A percentile compares a stretch with the other conserved stretches of the same genome.
These are phyloP conservation scores for Thecophora atra DNA, from an alignment of 2,888 invertebrate species.

Conservation along the genomic window DNA sequence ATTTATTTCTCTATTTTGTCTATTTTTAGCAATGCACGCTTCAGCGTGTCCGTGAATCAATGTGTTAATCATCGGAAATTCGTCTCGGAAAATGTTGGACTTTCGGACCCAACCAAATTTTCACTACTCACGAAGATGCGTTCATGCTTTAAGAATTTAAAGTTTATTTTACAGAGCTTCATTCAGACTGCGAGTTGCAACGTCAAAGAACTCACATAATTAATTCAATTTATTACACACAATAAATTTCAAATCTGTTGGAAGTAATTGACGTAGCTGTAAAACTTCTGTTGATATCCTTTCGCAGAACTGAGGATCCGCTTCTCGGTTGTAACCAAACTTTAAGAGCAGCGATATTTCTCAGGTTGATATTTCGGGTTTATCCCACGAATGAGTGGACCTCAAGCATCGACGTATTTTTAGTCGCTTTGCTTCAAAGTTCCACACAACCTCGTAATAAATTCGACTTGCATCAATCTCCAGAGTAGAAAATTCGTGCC, in stretches of 20 bases:
- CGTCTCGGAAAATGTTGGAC: neutral
- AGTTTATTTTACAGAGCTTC: neutral
- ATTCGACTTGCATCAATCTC: neutral
- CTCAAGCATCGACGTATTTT: neutral
- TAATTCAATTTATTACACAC: too few relatives aligned
- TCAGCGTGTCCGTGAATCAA: neutral
- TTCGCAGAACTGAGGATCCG: too few relatives aligned
- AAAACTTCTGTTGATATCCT: too few relatives aligned
- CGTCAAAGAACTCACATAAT: too few relatives aligned
- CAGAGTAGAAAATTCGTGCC: neutral
- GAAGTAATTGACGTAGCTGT: too few relatives aligned
- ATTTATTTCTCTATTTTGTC: too few relatives aligned
- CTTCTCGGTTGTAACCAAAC: too few relatives aligned
- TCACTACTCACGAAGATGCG: neutral
- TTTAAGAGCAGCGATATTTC: neutral
- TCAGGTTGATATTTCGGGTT: neutral
- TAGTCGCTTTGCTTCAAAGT: neutral
- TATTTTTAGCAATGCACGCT: slow-evolving; percentile 8
- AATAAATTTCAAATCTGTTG: too few relatives aligned
- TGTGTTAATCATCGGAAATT: neutral
- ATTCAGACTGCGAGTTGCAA: too few relatives aligned
- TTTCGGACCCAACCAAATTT: neutral
- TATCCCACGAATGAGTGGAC: neutral
- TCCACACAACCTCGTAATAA: neutral
- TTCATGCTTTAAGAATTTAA: neutral